These are phyloP conservation scores for Dendrocincla fuliginosa DNA, from an alignment of 2,797 vertebrate species.

Conservation along the genomic window DNA sequence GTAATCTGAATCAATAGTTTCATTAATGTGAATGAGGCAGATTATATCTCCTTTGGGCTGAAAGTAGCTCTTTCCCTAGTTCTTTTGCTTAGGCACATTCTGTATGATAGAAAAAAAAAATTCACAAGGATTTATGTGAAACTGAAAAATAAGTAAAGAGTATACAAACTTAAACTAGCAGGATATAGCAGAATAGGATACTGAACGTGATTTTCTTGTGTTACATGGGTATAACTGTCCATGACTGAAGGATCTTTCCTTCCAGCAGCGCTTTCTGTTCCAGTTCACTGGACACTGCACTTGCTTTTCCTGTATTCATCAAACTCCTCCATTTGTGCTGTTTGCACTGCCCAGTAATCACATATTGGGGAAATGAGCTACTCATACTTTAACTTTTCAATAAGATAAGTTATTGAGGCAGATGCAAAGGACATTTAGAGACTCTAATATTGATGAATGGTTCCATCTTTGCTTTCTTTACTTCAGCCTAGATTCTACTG, in stretches of 20 bases:
- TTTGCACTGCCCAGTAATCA: not conserved
- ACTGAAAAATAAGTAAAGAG: not conserved
- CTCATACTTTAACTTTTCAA: not conserved
- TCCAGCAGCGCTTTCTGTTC: not conserved
- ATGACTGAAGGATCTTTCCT: not conserved
- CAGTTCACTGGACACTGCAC: not conserved
- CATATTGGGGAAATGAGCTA: not conserved
- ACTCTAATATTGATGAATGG: not conserved
- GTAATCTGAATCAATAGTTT: not conserved
- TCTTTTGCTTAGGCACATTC: not conserved
- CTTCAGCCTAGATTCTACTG: not conserved
- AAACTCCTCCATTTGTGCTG: not conserved
- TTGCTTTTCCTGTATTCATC: not conserved
- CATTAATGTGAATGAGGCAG: not conserved
- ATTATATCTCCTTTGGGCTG: not conserved
- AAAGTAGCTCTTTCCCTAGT: not conserved
- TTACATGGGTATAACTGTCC: not conserved
- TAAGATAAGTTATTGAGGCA: not conserved
- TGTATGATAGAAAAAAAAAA: not conserved
- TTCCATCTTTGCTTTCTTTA: not conserved
- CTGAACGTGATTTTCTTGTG: not conserved
- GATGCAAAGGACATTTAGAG: not conserved
- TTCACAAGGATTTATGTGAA: not conserved
- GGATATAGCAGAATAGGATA: not conserved
- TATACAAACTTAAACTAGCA: not conserved